Evolutionary conservation across 1,140 invertebrate species (phyloP).

Genomic region (Propsilocerus akamusi): DNA sequence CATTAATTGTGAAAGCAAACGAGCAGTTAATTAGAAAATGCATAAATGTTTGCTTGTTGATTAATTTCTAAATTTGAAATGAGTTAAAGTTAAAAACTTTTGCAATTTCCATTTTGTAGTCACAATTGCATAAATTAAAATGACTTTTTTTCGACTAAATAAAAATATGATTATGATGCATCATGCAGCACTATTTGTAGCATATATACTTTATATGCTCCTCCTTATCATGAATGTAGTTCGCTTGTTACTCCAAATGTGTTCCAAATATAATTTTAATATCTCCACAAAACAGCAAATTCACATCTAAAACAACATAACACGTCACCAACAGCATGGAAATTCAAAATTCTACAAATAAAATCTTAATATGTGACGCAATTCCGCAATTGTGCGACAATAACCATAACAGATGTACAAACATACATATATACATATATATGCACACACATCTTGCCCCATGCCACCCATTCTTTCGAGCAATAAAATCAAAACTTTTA

Average conservation of each 20-base stretch:
- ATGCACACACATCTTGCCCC: not conserved
- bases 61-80: no score
- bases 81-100: no score
- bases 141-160: no score
- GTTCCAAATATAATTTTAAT: not conserved
- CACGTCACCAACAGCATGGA: not conserved
- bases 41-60: no score
- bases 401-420: not conserved
- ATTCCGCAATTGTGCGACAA: not conserved
- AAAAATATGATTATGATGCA: no score
- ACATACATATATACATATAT: not conserved
- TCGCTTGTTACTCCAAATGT: not conserved
- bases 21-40: no score
- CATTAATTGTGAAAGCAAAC: no score
- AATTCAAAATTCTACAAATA: not conserved
- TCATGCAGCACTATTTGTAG: no score
- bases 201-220: no score
- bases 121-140: no score
- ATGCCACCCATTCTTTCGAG: not conserved
- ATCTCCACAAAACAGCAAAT: not conserved
- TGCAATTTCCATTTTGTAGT: no score
- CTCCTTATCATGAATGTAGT: not conserved
- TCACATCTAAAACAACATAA: not conserved
- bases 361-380: constrained; percentile 3
- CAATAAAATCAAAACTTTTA: constrained; percentile 4